These are phyloP conservation scores for Parnassius smintheus DNA, from an alignment of 2,888 invertebrate species.

Conservation along the genomic window DNA sequence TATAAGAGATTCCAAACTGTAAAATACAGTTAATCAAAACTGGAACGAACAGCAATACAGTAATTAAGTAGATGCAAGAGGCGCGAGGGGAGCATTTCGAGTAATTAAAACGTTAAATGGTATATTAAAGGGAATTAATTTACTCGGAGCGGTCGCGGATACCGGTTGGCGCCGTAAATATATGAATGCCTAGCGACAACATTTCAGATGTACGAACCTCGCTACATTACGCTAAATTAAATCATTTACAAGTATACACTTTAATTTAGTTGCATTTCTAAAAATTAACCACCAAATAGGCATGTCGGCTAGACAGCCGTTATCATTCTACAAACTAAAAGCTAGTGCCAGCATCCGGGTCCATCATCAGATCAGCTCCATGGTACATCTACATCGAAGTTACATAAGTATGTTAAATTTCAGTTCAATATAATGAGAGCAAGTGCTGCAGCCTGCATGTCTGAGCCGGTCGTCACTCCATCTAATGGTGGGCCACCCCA, in stretches of 20 bases:
- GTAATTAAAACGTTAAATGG: constrained; percentile 19
- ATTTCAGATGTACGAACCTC: not conserved
- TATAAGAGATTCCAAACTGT: not conserved
- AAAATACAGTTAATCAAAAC: not conserved
- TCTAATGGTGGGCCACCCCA: no score
- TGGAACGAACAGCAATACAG: not conserved
- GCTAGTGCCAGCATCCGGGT: no score
- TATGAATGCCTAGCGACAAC: not conserved
- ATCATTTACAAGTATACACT: not conserved
- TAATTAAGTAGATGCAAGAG: constrained; percentile 4
- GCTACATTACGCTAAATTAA: not conserved
- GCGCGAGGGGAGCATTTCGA: constrained; percentile 1
- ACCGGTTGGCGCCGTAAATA: constrained; percentile 2
- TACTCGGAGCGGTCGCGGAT: not conserved
- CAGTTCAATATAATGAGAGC: no score
- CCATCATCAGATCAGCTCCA: no score
- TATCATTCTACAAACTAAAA: no score
- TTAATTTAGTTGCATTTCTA: not conserved
- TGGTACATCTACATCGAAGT: no score
- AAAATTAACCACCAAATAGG: constrained; percentile 1
- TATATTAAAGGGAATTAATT: constrained; percentile 8
- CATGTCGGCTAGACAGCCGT: not conserved
- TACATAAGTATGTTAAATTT: no score
- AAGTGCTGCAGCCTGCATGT: no score
- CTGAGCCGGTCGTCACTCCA: no score